Base-by-base conservation (phyloP, 2,113 vertebrate species). In the Malurus elegans region DNA sequence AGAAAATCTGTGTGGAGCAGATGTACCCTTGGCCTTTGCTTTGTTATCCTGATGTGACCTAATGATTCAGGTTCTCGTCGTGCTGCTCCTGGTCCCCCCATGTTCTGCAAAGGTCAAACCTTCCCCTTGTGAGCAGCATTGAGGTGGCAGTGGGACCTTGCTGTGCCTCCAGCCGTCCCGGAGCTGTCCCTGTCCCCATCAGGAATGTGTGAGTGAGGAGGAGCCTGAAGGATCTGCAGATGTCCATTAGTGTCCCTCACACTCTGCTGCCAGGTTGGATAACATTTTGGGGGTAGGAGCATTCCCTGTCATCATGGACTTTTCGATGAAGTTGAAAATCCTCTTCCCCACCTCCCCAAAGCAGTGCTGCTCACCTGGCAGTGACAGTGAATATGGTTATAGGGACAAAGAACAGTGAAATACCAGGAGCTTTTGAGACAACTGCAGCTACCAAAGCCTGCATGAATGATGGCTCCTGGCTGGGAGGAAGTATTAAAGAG, bases 161-260 rank as follows among this genome's bases (percentile, higher is more conserved):
- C 93, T 86, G 93, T 51, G 94, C 44, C 32, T 64, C 93, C 96
- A 86, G 53, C 93, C 95, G 94, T 28, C 86, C 36, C 0, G 21
- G 34, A 21, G 67, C 54, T 38, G 44, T 71, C 69, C 34, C 38
- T 45, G 40, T 50, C 34, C 70, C 26, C 56, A 32, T 36, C 19
- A 62, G 47, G 19, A 78, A 50, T 23, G 15, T 48, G 36, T 31
- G 62, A 34, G 45, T 31, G 34, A 13, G 16, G 74, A 51, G 48
- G 25, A 42, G 17, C 25, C 62, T 45, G 12, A 53, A 81, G 61
- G n/a, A 70, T 47, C 36, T 74, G 58, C 72, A 91, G 47, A 26
- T 85, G 26, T 34, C 56, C 42, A 3, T 66, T 73, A 13, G 8
- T 66, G 34, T 34, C 38, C 29, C 31, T 79, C 48, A 34, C 34